Evolutionary conservation across 2,113 vertebrate genomes (phyloP).

Genomic region (Willisornis vidua): DNA sequence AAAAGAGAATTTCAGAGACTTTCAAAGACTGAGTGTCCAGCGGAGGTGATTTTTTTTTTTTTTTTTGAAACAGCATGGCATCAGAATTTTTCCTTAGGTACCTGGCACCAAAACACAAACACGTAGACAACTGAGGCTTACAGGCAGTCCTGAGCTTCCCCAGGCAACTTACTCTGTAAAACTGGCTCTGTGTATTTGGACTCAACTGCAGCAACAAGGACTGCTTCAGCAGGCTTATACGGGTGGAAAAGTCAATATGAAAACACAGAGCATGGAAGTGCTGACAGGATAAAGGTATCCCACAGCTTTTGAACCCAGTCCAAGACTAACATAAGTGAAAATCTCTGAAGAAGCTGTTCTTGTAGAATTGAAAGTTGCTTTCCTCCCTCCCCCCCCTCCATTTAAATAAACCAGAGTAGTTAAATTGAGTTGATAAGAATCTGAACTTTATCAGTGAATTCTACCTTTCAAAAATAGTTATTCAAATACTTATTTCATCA

Average conservation of each 20-base stretch:
- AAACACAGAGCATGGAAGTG: background rate
- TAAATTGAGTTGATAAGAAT: conserved; percentile 53
- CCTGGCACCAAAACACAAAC: background rate
- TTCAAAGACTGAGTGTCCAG: background rate
- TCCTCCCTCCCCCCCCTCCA: accelerated
- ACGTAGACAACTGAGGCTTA: background rate
- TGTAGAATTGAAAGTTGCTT: conserved; percentile 42
- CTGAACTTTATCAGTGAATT: conserved; percentile 53
- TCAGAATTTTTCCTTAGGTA: background rate
- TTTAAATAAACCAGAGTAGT: conserved; percentile 41
- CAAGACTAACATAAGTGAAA: conserved; percentile 52
- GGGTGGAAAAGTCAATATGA: conserved; percentile 5
- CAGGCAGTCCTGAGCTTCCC: background rate
- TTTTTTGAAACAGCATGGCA: background rate
- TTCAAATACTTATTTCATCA: conserved; percentile 62
- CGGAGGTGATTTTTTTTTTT: background rate
- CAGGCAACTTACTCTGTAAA: background rate
- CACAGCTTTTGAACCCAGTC: background rate
- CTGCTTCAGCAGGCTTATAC: background rate
- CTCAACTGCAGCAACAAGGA: background rate
- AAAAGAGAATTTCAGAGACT: background rate
- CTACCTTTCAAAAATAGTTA: conserved; percentile 58
- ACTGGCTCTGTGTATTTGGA: background rate
- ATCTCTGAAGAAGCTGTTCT: conserved; percentile 47
- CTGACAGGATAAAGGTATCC: conserved; percentile 50